Evolutionary conservation across 2,888 invertebrate species (phyloP).

Genomic region (Athrips mouffetella): DNA sequence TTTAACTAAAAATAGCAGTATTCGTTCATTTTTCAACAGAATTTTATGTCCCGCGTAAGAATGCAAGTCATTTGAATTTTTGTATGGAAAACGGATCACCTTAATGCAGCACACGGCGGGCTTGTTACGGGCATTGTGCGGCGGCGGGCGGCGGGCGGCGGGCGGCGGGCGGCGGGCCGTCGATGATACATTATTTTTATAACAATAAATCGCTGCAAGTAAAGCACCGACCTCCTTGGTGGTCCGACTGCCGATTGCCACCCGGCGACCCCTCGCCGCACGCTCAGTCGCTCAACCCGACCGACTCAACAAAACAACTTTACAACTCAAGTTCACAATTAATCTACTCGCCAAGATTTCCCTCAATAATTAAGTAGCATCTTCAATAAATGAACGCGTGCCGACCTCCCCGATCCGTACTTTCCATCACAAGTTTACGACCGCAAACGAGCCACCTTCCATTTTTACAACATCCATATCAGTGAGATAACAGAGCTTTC

Average conservation of each 20-base stretch:
- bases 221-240: constrained; percentile 69
- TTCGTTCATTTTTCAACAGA: too few species aligned
- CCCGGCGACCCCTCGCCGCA: constrained; percentile 30
- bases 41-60: too few species aligned
- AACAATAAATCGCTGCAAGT: constrained; percentile 77
- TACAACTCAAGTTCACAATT: constrained; percentile 32
- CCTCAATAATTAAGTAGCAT: constrained; percentile 19
- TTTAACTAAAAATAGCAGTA: too few species aligned
- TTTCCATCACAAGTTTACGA: constrained; percentile 27
- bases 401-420: not conserved
- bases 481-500: constrained; percentile 42
- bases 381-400: not conserved
- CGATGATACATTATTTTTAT: constrained; percentile 79
- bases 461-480: constrained; percentile 33
- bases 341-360: constrained; percentile 27
- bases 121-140: constrained; percentile 73
- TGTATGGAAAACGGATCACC: too few species aligned
- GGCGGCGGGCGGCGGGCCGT: constrained; percentile 36
- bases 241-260: constrained; percentile 41
- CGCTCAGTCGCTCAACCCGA: constrained; percentile 29
- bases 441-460: constrained; percentile 27
- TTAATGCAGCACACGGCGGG: constrained; percentile 56
- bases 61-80: too few species aligned
- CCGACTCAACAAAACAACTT: constrained; percentile 30
- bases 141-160: constrained; percentile 53